These are phyloP conservation scores for Hexactinellida sp. DNA, from an alignment of 37 sponge, comb jelly and placozoan species.

Conservation along the genomic window DNA sequence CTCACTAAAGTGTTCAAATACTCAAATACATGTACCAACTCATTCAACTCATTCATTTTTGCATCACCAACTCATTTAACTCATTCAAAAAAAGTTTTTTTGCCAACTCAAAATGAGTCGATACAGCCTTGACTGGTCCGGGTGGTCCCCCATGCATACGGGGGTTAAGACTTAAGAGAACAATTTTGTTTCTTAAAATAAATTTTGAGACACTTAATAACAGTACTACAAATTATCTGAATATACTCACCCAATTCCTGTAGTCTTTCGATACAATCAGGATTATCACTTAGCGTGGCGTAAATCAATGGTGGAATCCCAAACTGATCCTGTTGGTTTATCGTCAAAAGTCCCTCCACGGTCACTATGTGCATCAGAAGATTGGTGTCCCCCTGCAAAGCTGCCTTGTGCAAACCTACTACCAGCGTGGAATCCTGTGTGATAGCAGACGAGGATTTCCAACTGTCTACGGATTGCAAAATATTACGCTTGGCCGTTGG, in stretches of 20 bases:
- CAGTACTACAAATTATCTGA: no score
- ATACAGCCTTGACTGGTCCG: no score
- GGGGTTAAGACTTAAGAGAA: no score
- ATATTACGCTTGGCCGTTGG: not conserved
- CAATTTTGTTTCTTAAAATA: no score
- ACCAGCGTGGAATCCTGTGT: not conserved
- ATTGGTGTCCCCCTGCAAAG: not conserved
- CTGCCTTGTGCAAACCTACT: not conserved
- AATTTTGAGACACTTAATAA: no score
- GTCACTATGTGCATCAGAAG: not conserved
- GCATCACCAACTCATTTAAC: no score
- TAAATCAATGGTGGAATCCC: not conserved
- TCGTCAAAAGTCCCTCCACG: not conserved
- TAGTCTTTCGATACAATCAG: not conserved
- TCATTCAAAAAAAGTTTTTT: no score
- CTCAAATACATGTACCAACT: no score
- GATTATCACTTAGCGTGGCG: constrained; percentile 1
- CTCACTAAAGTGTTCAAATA: no score
- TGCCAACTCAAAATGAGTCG: no score
- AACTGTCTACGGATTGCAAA: not conserved
- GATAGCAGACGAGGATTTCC: not conserved
- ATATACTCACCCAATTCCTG: constrained; percentile 4
- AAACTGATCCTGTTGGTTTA: constrained; percentile 3
- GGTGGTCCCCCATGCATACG: no score
- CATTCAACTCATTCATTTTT: no score